These are phyloP conservation scores for Stenodera caucasica DNA, from an alignment of 2,888 invertebrate species.

Conservation along the genomic window DNA sequence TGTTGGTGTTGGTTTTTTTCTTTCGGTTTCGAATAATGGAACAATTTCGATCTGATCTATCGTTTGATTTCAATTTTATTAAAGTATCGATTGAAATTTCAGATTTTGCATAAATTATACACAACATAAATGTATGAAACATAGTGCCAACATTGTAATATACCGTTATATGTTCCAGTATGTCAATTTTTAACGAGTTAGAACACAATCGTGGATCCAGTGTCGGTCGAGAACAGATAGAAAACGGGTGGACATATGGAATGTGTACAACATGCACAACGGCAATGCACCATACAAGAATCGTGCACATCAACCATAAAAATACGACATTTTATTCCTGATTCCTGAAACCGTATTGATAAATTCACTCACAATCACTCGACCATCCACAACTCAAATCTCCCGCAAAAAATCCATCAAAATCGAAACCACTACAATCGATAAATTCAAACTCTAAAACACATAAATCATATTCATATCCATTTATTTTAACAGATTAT, in stretches of 20 bases:
- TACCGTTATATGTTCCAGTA: conserved; percentile 29
- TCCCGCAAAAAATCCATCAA: too few species aligned
- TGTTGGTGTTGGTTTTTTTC: not conserved
- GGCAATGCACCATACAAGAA: conserved; percentile 16
- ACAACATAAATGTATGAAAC: not conserved
- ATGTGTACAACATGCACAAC: conserved; percentile 20
- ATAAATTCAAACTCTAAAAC: too few species aligned
- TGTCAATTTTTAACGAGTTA: conserved; percentile 26
- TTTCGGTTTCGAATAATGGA: not conserved
- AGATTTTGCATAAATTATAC: not conserved
- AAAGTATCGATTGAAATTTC: not conserved
- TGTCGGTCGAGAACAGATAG: conserved; percentile 7
- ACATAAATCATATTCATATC: too few species aligned
- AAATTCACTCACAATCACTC: too few species aligned
- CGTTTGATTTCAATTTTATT: not conserved
- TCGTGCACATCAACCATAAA: conserved; percentile 16
- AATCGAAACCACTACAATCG: too few species aligned
- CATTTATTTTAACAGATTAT: too few species aligned
- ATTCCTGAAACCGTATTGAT: too few species aligned
- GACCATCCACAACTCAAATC: too few species aligned
- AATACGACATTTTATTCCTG: not conserved
- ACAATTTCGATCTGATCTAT: not conserved
- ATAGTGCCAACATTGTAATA: conserved; percentile 12
- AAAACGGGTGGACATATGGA: conserved; percentile 25
- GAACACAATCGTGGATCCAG: conserved; percentile 30